These are phyloP conservation scores for Drosophila fulvimacula DNA, from an alignment of 2,888 invertebrate species.

Conservation along the genomic window DNA sequence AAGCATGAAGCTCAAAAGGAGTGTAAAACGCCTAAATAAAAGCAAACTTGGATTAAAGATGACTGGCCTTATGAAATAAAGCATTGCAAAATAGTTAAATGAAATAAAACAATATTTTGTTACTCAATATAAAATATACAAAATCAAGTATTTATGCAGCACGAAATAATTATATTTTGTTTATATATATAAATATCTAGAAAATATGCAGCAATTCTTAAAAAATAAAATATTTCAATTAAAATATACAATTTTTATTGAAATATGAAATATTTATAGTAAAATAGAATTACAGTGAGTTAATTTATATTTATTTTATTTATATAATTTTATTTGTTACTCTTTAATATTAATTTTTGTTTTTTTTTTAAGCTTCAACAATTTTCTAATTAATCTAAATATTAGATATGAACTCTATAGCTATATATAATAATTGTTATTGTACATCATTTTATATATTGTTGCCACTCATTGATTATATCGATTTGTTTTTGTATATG, in stretches of 20 bases:
- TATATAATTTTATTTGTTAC: no score
- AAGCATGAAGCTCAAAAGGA: conserved; percentile 18
- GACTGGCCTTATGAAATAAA: background rate
- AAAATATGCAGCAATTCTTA: background rate
- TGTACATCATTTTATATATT: background rate
- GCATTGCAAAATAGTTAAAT: background rate
- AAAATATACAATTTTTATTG: no score
- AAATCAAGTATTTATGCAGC: no score
- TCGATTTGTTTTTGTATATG: background rate
- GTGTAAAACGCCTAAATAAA: background rate
- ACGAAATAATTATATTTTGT: no score
- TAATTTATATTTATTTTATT: no score
- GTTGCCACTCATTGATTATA: conserved; percentile 1
- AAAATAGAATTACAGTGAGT: no score
- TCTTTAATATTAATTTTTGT: background rate
- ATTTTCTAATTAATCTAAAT: no score
- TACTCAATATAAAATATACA: no score
- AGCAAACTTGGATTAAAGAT: background rate
- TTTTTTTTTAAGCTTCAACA: background rate
- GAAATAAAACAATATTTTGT: no score
- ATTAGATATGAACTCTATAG: no score
- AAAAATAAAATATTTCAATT: no score
- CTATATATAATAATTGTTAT: background rate
- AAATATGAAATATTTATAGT: no score
- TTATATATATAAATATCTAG: background rate